These are phyloP conservation scores for Papilio protenor DNA, from an alignment of 2,888 invertebrate species.

Conservation along the genomic window DNA sequence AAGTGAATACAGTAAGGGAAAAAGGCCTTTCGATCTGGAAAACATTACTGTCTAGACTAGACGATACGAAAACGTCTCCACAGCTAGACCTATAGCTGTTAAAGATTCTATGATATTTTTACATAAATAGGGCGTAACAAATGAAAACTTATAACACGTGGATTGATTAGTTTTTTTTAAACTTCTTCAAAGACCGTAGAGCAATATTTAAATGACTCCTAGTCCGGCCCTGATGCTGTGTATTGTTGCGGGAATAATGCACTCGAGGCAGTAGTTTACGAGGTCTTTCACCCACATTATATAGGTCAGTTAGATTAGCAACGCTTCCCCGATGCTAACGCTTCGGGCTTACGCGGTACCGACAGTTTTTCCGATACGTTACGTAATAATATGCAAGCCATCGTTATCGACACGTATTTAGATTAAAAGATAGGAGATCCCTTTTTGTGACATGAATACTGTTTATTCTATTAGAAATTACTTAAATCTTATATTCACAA, in stretches of 20 bases:
- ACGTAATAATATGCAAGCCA: constrained; percentile 38
- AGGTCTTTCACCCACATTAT: constrained; percentile 83
- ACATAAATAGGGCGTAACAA: neutral
- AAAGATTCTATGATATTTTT: neutral
- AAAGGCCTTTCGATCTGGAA: neutral
- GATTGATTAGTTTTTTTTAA: neutral
- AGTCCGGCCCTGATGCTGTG: constrained; percentile 50
- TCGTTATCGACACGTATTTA: neutral
- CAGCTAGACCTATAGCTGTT: neutral
- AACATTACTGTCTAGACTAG: neutral
- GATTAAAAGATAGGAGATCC: neutral
- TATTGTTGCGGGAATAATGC: constrained; percentile 81
- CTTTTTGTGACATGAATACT: neutral
- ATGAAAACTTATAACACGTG: neutral
- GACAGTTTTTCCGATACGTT: constrained; percentile 46
- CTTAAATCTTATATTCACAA: constrained; percentile 52
- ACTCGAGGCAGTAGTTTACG: constrained; percentile 78
- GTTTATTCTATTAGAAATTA: neutral
- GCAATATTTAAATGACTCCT: neutral
- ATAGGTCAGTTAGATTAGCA: constrained; percentile 83
- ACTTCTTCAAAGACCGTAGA: neutral
- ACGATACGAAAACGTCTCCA: neutral
- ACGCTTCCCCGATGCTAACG: constrained; percentile 60
- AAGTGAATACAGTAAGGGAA: neutral
- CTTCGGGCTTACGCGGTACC: constrained; percentile 44